phyloP scores from a whole-genome alignment of 2,113 vertebrate genomes.

The Toxostoma redivivum region DNA sequence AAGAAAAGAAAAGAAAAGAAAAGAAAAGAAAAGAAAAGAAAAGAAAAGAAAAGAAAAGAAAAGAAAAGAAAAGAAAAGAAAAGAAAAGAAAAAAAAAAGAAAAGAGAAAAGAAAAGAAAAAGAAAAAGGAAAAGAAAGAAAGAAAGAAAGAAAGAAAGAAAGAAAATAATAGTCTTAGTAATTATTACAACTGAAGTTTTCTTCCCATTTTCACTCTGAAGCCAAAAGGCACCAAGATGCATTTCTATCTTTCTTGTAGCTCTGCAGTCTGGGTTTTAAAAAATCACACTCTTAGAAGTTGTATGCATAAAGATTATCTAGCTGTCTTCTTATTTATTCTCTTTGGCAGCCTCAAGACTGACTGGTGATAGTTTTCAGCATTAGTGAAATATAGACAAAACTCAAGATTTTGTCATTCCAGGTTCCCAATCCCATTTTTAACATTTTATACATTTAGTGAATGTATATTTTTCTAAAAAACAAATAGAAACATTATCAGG shows the following conservation, averaged over 20 bases:
- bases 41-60: not conserved
- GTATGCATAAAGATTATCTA: not conserved
- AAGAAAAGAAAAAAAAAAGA: not conserved
- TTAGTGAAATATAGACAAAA: not conserved
- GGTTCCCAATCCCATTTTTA: not conserved
- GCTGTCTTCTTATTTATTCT: not conserved
- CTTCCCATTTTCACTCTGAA: not conserved
- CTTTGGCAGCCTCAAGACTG: not conserved
- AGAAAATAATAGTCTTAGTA: not conserved
- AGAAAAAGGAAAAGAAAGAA: not conserved
- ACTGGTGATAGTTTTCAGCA: not conserved
- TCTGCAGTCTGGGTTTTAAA: not conserved
- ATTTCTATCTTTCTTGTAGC: not conserved
- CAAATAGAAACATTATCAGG: not conserved
- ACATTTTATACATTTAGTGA: not conserved
- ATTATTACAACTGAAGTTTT: not conserved
- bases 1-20: not conserved
- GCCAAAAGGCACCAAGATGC: not conserved
- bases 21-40: not conserved
- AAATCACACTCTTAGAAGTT: not conserved
- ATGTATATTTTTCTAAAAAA: not conserved
- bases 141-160: not conserved
- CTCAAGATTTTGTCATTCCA: not conserved
- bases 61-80: not conserved
- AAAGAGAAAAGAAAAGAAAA: not conserved